These are phyloP conservation scores for Drosophila lini DNA, from an alignment of 1,140 invertebrate genomes.

Conservation along the genomic window DNA sequence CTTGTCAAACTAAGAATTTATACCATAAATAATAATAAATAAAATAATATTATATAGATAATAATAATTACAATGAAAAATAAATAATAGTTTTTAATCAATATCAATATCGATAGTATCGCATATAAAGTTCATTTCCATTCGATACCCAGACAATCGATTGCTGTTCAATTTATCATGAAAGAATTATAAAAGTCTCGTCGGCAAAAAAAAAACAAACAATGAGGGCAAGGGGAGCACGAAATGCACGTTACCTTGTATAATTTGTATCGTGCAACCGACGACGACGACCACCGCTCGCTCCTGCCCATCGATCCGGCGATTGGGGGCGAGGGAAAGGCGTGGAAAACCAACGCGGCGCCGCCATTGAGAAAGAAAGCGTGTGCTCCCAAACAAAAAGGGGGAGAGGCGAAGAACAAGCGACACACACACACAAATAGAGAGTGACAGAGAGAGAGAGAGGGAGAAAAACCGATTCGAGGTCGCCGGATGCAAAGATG, in stretches of 20 bases:
- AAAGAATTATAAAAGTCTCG: not conserved
- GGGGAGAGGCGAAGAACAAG: constrained; percentile 6
- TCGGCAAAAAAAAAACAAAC: constrained; percentile 7
- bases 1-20: too few species aligned
- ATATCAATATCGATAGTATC: too few species aligned
- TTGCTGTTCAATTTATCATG: too few species aligned
- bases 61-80: too few species aligned
- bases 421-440: constrained; percentile 15
- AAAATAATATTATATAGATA: too few species aligned
- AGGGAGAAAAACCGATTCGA: constrained; percentile 25
- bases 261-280: constrained; percentile 17
- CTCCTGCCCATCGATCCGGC: constrained; percentile 25
- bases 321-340: constrained; percentile 14
- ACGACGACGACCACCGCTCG: constrained; percentile 22
- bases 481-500: constrained; percentile 33
- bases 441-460: constrained; percentile 4
- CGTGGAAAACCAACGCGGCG: constrained; percentile 41
- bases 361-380: constrained; percentile 59
- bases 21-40: too few species aligned
- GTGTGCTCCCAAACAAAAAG: constrained; percentile 41
- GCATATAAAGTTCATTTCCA: too few species aligned
- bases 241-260: constrained; percentile 6
- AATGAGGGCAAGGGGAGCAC: constrained; percentile 5
- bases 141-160: too few species aligned
- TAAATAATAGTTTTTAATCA: too few species aligned